Conservation (phyloP, 1,140 invertebrate species). For the Anastrepha obliqua region DNA sequence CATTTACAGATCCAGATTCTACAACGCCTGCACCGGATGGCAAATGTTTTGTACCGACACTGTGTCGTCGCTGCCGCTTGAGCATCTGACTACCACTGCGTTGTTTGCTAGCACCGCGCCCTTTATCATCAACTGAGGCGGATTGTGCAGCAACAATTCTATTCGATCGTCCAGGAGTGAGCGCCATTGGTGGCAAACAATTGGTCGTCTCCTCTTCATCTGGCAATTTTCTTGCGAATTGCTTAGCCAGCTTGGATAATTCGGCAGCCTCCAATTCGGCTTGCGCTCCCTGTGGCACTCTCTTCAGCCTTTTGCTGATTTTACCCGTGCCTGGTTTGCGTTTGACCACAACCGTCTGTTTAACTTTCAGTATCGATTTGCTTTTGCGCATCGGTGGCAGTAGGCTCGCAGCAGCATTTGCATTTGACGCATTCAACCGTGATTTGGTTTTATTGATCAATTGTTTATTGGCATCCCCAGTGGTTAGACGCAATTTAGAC, state of each 20-base stretch:
- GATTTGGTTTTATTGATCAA: background rate
- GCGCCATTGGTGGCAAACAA: background rate
- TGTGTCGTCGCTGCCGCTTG: background rate
- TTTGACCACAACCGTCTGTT: conserved; percentile 4
- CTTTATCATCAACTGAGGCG: background rate
- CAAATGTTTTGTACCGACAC: conserved; percentile 18
- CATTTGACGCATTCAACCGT: background rate
- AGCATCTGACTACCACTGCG: background rate
- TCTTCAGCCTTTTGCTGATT: background rate
- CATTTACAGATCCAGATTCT: conserved; percentile 8
- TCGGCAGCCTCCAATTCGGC: conserved; percentile 13
- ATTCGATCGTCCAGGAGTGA: background rate
- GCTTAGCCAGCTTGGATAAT: conserved; percentile 9
- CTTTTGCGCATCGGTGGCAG: background rate
- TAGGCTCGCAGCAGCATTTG: background rate
- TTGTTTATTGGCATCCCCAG: background rate
- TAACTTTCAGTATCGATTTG: conserved; percentile 38
- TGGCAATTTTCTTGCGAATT: background rate
- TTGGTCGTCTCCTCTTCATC: background rate
- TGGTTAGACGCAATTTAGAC: background rate
- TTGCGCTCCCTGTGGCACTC: conserved; percentile 20
- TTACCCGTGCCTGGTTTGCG: conserved; percentile 4
- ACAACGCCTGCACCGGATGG: background rate
- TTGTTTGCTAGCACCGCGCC: background rate
- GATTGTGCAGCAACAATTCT: background rate